A percentile compares a stretch with the other conserved stretches of the same genome.
Conservation (phyloP, 1,140 invertebrate genomes). For the Drosophila bocqueti region DNA sequence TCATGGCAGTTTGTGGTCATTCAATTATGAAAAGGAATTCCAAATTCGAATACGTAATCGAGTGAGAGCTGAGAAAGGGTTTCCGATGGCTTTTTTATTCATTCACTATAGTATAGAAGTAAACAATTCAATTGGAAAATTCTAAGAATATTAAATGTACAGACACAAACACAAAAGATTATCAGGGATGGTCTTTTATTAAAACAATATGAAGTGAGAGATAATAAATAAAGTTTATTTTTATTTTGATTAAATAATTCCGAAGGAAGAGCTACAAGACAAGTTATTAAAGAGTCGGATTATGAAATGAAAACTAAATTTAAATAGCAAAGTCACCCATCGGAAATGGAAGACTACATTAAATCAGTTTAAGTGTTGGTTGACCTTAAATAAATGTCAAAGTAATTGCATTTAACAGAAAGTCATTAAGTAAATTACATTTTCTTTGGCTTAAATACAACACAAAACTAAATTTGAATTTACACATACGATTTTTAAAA, state of each 20-base stretch:
- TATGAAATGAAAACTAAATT: not conserved
- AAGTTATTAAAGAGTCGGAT: not conserved
- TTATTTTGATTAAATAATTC: conserved; percentile 1
- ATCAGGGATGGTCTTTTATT: not conserved
- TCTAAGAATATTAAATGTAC: conserved; percentile 4
- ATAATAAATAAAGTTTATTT: not conserved
- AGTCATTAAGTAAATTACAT: not conserved
- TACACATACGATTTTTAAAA: no score
- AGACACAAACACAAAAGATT: conserved; percentile 2
- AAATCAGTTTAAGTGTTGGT: no score
- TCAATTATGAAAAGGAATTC: conserved; percentile 59
- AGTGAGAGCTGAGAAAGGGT: conserved; percentile 17
- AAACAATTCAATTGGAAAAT: conserved; percentile 28
- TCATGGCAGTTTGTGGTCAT: conserved; percentile 53
- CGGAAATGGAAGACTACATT: not conserved
- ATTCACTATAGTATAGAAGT: not conserved
- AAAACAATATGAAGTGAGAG: not conserved
- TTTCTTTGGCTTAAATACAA: not conserved
- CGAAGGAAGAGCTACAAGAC: not conserved
- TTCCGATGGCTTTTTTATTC: conserved; percentile 22
- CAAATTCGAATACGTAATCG: conserved; percentile 50
- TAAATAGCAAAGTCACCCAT: not conserved
- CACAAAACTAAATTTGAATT: not conserved
- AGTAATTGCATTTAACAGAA: not conserved
- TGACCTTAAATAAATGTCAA: not conserved